Conservation (phyloP, 1,140 invertebrate genomes). For the Lucilia sericata region DNA sequence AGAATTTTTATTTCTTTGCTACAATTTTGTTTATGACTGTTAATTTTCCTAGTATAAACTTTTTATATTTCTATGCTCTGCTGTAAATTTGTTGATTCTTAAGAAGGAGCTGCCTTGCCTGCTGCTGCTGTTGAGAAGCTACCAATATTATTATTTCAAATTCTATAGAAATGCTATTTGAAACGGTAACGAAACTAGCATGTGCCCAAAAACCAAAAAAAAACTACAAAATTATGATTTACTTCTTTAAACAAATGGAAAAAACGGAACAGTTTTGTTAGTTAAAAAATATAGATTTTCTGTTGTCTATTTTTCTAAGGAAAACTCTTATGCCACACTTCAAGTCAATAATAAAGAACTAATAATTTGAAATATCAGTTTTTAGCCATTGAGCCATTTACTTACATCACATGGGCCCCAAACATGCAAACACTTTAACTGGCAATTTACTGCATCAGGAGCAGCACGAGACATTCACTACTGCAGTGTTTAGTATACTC, state of each 20-base stretch:
- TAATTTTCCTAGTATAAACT: not conserved
- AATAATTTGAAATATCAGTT: slow-evolving; percentile 21
- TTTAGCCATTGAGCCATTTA: slow-evolving; percentile 20
- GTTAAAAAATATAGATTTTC: too few species aligned
- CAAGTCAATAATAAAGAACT: slow-evolving; percentile 14
- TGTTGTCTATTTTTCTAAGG: not conserved
- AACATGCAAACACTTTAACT: slow-evolving; percentile 21
- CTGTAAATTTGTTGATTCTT: not conserved
- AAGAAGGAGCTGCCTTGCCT: not conserved
- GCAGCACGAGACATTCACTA: not conserved
- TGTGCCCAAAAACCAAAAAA: slow-evolving; percentile 20
- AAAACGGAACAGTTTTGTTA: not conserved
- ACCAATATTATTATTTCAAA: not conserved
- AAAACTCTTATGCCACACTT: slow-evolving; percentile 27
- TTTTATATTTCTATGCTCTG: not conserved
- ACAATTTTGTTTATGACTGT: slow-evolving; percentile 17
- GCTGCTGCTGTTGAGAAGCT: not conserved
- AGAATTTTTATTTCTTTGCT: not conserved
- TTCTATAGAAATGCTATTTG: not conserved
- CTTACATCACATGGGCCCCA: not conserved
- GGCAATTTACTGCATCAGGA: not conserved
- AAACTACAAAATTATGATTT: slow-evolving; percentile 25
- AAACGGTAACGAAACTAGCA: slow-evolving; percentile 14
- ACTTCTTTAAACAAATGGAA: not conserved
- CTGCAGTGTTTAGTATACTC: not conserved